These are phyloP conservation scores for Camelus dromedarius DNA, from an alignment of 2,113 vertebrate genomes.

Conservation along the genomic window DNA sequence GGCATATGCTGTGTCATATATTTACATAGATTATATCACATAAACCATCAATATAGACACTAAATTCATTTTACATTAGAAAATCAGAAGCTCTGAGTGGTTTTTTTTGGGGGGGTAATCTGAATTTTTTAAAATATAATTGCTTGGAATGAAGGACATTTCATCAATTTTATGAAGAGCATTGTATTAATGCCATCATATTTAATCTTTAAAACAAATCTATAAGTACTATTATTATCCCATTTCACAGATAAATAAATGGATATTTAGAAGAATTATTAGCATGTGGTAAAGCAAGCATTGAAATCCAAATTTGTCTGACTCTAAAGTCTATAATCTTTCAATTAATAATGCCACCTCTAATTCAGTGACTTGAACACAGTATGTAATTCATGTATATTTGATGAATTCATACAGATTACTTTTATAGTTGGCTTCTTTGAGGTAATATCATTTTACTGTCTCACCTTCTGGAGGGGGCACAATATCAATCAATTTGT, in stretches of 20 bases:
- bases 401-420: not conserved
- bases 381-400: constrained; percentile 40
- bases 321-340: constrained; percentile 37
- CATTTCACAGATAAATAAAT: constrained; percentile 30
- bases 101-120: not conserved
- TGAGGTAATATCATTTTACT: constrained; percentile 48
- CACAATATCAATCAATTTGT: not conserved
- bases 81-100: not conserved
- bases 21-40: not conserved
- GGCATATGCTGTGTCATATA: not conserved
- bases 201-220: constrained; percentile 36
- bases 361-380: constrained; percentile 29
- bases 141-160: not conserved
- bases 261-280: constrained; percentile 30
- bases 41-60: not conserved
- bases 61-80: constrained; percentile 10
- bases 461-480: not conserved
- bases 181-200: not conserved
- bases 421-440: constrained; percentile 37
- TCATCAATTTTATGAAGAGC: constrained; percentile 23
- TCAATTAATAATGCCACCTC: not conserved
- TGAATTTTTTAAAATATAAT: constrained; percentile 11
- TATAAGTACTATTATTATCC: not conserved
- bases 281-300: not conserved
- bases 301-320: constrained; percentile 33